Evolutionary conservation across 2,888 invertebrate genomes (phyloP), one percentile per base, ranked within the genome.

Genomic region (Agapostemon virescens): DNA sequence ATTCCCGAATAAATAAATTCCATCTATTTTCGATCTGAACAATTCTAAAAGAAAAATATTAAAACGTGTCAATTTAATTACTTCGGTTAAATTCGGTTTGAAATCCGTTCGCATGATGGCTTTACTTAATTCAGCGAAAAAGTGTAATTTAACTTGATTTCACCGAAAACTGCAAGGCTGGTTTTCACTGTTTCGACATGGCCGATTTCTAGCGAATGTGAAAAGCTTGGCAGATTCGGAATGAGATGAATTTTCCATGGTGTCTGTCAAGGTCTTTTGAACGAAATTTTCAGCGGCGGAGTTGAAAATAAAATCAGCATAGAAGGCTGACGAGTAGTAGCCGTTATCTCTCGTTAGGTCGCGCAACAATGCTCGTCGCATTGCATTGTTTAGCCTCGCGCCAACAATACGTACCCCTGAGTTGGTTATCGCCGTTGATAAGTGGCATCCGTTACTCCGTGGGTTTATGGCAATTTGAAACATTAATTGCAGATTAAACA

Each of bases 401-500:
- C 67, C 40, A 70, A 81, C 81, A 81, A 81, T 82, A 63, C 81
- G 11, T 61, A 77, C 69, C 69, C 55, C 72, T 61, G 70, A 86
- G 84, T 85, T 82, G 83, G 88, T 90, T 89, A 89, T 90, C 88
- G 86, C 86, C 89, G 88, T 88, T 90, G 89, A 90, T 89, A 89
- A 91, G 90, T 91, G 90, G 88, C 88, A 89, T 90, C 88, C 90
- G 90, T 89, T 90, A 89, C 89, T 87, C 86, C 81, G 70, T 58
- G 82, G 87, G 88, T 89, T 90, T 87, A 89, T 89, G 91, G 90
- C 92, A 91, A 91, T 92, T 91, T 89, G 91, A 91, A 91, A 91
- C 91, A 92, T 92, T 91, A 91, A 92, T 92, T 91, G 92, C 91
- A 90, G 91, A 91, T 91, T 92, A 91, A 92, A 90, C 91, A 89